Base-by-base conservation (phyloP, 2,888 invertebrate genomes). In the Bibio marci region DNA sequence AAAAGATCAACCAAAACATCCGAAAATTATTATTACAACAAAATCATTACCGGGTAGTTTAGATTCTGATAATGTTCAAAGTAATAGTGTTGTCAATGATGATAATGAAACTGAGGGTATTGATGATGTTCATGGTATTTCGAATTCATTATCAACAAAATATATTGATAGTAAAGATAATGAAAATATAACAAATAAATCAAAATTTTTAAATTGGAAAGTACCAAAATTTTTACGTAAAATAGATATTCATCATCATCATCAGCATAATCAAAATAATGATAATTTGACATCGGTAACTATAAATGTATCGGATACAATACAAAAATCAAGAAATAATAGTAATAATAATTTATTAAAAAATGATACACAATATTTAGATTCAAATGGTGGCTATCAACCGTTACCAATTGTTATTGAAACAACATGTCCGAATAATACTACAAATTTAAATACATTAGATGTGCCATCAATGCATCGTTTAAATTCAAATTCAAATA, bases 11-110 rank as follows among this genome's bases (percentile, higher is more conserved):
- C 4, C 18, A 34, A n/a, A 63, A 33, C 43, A 55, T 26, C 60
- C 57, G 67, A 77, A 56, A 48, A 62, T 62, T 18, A 56, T 60
- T 10, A 57, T 61, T 7, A 59, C 62, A 58, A 82, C 85, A 37
- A 82, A 76, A 53, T 85, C 85, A 41, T 58, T 86, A 52, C 86
- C 86, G 1, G 85, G 82, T 53, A 83, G 85, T 51, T 63, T 86
- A 13, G 82, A 83, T 52, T 79, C 79, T 1, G 80, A 81, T 44
- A 72, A 72, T 31, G n/a, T n/a, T n/a, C n/a, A n/a, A n/a, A 40
- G 65, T 62, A 43, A 67, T 60, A 49, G 62, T 26, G 38, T 64
- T 28, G 45, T 49, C 8, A 63, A 63, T 14, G 67, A 65, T 42
- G 56, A 58, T 7, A 56, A 63, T 47, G 52, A 65, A 48, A 55